Evolutionary conservation across 2,797 vertebrate species (phyloP).

Genomic region (Labroides dimidiatus): DNA sequence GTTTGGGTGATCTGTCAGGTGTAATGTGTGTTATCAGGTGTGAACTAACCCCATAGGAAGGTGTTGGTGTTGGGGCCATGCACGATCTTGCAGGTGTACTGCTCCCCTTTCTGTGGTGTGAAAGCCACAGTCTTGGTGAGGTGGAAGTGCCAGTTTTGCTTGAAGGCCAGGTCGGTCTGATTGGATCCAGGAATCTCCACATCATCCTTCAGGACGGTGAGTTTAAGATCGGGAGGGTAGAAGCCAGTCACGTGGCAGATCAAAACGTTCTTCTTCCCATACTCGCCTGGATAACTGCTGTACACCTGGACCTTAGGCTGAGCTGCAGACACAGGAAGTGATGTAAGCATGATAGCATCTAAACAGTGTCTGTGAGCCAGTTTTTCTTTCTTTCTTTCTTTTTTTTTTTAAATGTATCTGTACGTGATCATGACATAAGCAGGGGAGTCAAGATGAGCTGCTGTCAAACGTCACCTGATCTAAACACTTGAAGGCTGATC

Average conservation of each 20-base stretch:
- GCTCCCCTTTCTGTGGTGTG: rapidly evolving
- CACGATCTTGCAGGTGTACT: constrained; percentile 72
- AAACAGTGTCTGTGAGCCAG: too few relatives aligned
- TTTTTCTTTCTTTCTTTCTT: too few relatives aligned
- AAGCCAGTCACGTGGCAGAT: constrained; percentile 88
- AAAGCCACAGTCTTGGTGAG: constrained; percentile 69
- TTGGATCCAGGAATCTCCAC: rapidly evolving
- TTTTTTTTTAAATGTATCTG: too few relatives aligned
- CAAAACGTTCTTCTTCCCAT: constrained; percentile 69
- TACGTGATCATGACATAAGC: too few relatives aligned
- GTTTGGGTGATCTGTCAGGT: background rate
- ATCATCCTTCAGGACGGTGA: constrained; percentile 73
- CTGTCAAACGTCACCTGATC: too few relatives aligned
- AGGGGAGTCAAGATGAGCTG: too few relatives aligned
- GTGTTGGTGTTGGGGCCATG: rapidly evolving
- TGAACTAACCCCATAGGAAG: constrained; percentile 82
- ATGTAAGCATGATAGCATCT: background rate
- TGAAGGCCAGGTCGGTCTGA: constrained; percentile 87
- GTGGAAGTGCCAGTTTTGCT: constrained; percentile 62
- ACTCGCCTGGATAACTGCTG: constrained; percentile 41
- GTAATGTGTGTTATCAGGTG: background rate
- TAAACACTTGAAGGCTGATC: too few relatives aligned
- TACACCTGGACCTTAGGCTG: constrained; percentile 83
- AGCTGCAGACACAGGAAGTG: constrained; percentile 59
- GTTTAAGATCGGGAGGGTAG: constrained; percentile 86